These are phyloP conservation scores for Capreolus pygargus DNA, from an alignment of 2,113 vertebrate species.

Conservation along the genomic window DNA sequence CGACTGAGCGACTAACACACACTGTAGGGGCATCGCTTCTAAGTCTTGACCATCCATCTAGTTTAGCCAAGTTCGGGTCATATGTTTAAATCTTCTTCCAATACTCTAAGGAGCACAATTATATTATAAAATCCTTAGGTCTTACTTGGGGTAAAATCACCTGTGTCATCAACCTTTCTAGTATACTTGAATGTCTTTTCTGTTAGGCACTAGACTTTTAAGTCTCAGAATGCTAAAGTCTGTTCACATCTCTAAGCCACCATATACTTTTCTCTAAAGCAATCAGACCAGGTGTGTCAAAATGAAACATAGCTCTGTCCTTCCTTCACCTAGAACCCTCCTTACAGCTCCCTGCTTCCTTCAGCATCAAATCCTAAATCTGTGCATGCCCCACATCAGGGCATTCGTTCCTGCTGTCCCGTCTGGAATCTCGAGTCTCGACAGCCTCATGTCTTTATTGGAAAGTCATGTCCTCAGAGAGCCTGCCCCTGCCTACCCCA, in stretches of 20 bases:
- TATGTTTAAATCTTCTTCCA: neutral
- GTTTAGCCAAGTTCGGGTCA: neutral
- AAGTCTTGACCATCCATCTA: too few relatives aligned
- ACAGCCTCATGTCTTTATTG: neutral
- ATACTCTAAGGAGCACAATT: neutral
- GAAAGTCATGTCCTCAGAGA: neutral
- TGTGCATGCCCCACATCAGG: neutral
- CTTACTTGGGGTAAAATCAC: neutral
- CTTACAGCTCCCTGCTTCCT: neutral
- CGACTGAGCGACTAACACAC: rapidly evolving
- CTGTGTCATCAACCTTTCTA: neutral
- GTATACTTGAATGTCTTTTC: neutral
- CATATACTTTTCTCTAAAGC: neutral
- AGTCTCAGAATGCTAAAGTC: neutral
- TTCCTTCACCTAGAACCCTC: neutral
- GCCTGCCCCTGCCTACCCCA: rapidly evolving
- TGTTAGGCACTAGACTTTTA: neutral
- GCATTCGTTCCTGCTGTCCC: neutral
- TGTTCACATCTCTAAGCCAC: neutral
- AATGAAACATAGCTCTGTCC: neutral
- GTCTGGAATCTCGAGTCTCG: neutral
- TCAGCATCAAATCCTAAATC: neutral
- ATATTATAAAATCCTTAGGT: neutral
- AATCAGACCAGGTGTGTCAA: neutral
- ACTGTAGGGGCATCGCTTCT: neutral